Evolutionary conservation across 2,113 vertebrate genomes (phyloP).

Genomic region (Zapornia atra): DNA sequence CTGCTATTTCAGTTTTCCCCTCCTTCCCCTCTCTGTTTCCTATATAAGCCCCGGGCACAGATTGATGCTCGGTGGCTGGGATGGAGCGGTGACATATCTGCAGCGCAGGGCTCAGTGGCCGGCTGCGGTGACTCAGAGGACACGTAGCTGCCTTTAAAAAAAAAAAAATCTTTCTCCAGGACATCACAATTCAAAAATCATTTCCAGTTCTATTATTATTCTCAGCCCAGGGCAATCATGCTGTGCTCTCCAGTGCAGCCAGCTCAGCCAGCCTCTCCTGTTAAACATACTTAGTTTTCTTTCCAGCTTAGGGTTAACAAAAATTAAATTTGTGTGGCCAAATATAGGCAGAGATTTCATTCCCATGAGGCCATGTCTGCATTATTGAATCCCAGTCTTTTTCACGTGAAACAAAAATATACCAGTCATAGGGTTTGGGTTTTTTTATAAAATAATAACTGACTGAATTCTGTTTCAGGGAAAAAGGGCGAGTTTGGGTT

Average conservation of each 20-base stretch:
- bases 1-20: background rate
- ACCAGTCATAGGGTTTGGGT: background rate
- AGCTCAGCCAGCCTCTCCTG: background rate
- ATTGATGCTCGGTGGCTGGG: background rate
- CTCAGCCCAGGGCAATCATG: conserved; percentile 5
- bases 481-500: background rate
- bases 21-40: background rate
- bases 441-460: conserved; percentile 18
- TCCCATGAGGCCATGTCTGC: conserved; percentile 10
- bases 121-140: background rate
- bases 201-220: conserved; percentile 55
- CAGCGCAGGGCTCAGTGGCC: background rate
- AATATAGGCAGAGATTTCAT: conserved; percentile 49
- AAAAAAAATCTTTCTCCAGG: conserved; percentile 17
- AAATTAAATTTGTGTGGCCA: conserved; percentile 3
- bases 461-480: background rate
- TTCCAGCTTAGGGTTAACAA: conserved; percentile 36
- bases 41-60: background rate
- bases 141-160: background rate
- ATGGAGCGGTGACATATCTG: background rate
- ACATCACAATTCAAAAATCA: conserved; percentile 37
- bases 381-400: conserved; percentile 26
- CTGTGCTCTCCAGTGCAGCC: background rate
- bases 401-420: conserved; percentile 56
- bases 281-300: background rate